phyloP scores from a whole-genome alignment of 2,888 invertebrate species.

The Dioctria linearis region DNA sequence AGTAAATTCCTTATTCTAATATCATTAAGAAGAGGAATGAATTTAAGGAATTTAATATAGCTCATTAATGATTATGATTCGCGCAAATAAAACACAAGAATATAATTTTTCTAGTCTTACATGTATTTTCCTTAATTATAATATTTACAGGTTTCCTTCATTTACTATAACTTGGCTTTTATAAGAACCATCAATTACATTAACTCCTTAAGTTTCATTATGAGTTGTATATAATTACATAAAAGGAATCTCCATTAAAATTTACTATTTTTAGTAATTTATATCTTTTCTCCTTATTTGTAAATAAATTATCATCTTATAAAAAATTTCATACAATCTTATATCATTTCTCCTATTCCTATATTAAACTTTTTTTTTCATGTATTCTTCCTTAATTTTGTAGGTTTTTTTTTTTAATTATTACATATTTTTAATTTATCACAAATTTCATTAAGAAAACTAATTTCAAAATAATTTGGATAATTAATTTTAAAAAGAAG shows the following conservation, averaged over 20 bases:
- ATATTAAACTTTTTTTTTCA: slow-evolving; percentile 5
- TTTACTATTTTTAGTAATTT: slow-evolving; percentile 12
- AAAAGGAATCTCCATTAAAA: slow-evolving; percentile 32
- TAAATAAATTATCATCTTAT: slow-evolving; percentile 26
- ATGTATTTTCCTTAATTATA: slow-evolving; percentile 37
- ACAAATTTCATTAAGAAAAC: slow-evolving; percentile 51
- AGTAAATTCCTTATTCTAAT: no score
- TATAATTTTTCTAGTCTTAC: slow-evolving; percentile 37
- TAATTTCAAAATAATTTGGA: slow-evolving; percentile 38
- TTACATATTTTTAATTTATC: slow-evolving; percentile 30
- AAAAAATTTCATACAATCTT: slow-evolving; percentile 46
- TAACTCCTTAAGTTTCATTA: slow-evolving; percentile 5
- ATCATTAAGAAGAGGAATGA: no score
- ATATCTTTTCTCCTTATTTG: slow-evolving; percentile 12
- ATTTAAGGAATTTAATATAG: not conserved
- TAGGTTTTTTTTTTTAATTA: slow-evolving; percentile 11
- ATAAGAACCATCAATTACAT: slow-evolving; percentile 19
- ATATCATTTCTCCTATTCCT: slow-evolving; percentile 5
- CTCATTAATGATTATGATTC: no score
- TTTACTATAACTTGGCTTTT: not conserved
- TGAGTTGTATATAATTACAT: slow-evolving; percentile 24
- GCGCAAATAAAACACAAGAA: slow-evolving; percentile 10
- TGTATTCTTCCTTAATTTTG: not conserved
- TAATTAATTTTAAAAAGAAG: slow-evolving; percentile 7
- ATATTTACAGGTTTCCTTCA: slow-evolving; percentile 30